Conservation (phyloP, 2,888 invertebrate genomes). For the Pseudoips prasinana region DNA sequence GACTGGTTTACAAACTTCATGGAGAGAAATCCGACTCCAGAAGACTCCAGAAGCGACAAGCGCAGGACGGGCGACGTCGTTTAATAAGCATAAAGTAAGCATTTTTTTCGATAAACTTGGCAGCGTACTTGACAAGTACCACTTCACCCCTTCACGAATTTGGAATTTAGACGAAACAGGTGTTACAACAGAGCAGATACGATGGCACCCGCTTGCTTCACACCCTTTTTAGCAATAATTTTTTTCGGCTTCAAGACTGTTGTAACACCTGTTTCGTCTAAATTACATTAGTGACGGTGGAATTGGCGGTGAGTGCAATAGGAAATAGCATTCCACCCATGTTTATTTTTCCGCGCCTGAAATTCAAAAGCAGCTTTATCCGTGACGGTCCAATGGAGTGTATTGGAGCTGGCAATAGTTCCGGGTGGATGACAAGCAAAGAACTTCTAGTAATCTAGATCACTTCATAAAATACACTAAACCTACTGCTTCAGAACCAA, state of each 20-base stretch:
- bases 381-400: constrained; percentile 1
- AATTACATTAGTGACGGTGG: constrained; percentile 25
- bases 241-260: no score
- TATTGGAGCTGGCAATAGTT: constrained; percentile 19
- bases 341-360: constrained; percentile 3
- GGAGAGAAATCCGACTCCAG: neutral
- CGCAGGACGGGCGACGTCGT: neutral
- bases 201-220: no score
- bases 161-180: constrained; percentile 6
- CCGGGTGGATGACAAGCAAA: constrained; percentile 29
- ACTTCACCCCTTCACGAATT: neutral
- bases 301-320: constrained; percentile 10
- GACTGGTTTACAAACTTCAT: neutral
- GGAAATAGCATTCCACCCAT: constrained; percentile 1
- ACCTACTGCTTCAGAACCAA: constrained; percentile 3
- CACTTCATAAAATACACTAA: constrained; percentile 15
- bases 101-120: constrained; percentile 2
- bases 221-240: no score
- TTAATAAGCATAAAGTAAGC: neutral
- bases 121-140: neutral
- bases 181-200: constrained; percentile 1
- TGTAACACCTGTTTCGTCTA: no score
- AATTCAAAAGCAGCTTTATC: neutral
- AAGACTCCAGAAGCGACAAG: neutral
- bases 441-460: constrained; percentile 16